These are phyloP conservation scores for Acrocyrtus sp. DNA, from an alignment of 2,888 invertebrate genomes.

Conservation along the genomic window DNA sequence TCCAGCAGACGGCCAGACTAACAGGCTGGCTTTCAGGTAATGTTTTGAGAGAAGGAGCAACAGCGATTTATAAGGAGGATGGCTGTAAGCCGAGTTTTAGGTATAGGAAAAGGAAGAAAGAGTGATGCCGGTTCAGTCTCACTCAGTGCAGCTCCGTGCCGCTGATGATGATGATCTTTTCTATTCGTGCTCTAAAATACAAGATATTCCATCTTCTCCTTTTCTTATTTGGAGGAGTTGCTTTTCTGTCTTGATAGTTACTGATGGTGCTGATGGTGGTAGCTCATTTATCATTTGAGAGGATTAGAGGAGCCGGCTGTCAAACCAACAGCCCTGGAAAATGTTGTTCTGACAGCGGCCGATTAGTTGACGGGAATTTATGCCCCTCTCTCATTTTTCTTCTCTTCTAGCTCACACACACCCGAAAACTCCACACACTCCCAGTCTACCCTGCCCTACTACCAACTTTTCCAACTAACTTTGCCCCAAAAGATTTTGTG, in stretches of 20 bases:
- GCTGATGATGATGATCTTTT: conserved; percentile 36
- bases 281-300: conserved; percentile 52
- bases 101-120: not conserved
- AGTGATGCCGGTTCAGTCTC: not conserved
- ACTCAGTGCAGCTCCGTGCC: not conserved
- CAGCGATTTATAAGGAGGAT: no score
- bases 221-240: conserved; percentile 22
- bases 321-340: conserved; percentile 47
- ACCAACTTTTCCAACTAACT: not conserved
- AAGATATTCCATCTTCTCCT: conserved; percentile 33
- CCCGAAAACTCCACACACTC: conserved; percentile 22
- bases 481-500: not conserved
- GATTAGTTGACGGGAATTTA: conserved; percentile 56
- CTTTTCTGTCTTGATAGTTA: conserved; percentile 42
- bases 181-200: conserved; percentile 24
- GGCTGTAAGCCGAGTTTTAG: no score
- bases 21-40: no score
- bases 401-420: no score
- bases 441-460: no score
- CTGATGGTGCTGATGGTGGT: conserved; percentile 52
- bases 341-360: conserved; percentile 54
- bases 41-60: no score
- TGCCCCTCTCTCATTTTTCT: conserved; percentile 41
- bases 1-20: no score
- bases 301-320: conserved; percentile 53